These are phyloP conservation scores for Montipora sp. DNA, from an alignment of 64 coral and sea anemone genomes.

Conservation along the genomic window DNA sequence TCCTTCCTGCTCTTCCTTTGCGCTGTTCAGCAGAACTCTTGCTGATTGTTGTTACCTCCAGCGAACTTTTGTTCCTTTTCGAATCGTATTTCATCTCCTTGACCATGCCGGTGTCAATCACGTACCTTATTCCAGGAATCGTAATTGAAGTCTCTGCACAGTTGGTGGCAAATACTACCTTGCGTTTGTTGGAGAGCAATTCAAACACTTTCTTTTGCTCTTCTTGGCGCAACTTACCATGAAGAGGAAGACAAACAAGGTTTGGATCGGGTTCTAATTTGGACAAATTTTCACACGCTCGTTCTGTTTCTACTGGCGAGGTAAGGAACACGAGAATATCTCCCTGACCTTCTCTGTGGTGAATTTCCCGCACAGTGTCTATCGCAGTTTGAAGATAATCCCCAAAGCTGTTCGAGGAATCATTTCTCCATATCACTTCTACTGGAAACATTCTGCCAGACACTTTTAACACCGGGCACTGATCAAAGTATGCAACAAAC, in stretches of 20 bases:
- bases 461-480: slow-evolving; percentile 75
- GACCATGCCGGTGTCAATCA: slow-evolving; percentile 83
- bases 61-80: slow-evolving; percentile 81
- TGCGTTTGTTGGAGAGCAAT: slow-evolving; percentile 60
- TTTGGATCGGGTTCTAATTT: background rate
- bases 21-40: slow-evolving; percentile 90
- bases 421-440: slow-evolving; percentile 55
- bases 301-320: slow-evolving; percentile 84
- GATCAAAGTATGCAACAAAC: slow-evolving; percentile 76
- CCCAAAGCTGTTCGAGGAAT: background rate
- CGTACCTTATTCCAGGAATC: slow-evolving; percentile 86
- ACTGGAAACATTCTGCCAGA: slow-evolving; percentile 91
- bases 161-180: slow-evolving; percentile 88
- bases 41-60: slow-evolving; percentile 73
- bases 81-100: slow-evolving; percentile 86
- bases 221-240: slow-evolving; percentile 89
- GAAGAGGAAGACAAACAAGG: slow-evolving; percentile 78
- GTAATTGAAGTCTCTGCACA: slow-evolving; percentile 94
- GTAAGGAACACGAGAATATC: slow-evolving; percentile 89
- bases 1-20: slow-evolving; percentile 84
- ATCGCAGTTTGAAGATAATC: slow-evolving; percentile 75
- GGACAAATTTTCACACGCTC: slow-evolving; percentile 69
- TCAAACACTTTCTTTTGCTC: slow-evolving; percentile 83
- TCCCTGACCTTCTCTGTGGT: slow-evolving; percentile 59
- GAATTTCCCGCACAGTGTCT: slow-evolving; percentile 61